Evolutionary conservation across 2,113 vertebrate species (phyloP).

Genomic region (Lanius collurio): DNA sequence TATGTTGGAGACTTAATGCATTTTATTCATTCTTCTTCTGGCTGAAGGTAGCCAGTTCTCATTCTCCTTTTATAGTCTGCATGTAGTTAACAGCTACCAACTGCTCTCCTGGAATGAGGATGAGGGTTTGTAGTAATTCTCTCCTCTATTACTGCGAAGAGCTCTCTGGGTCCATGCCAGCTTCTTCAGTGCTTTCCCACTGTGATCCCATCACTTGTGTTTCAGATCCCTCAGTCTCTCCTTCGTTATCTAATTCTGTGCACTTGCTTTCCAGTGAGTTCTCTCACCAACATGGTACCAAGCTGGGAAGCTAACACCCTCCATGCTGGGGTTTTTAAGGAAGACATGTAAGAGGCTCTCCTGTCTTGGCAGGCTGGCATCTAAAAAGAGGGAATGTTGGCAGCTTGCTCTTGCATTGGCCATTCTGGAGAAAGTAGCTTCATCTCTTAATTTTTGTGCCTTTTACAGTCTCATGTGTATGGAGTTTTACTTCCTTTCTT

Average conservation of each 20-base stretch:
- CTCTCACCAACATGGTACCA: not conserved
- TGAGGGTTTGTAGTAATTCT: constrained; percentile 41
- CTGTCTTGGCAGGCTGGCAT: not conserved
- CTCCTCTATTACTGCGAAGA: constrained; percentile 3
- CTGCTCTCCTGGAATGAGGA: constrained; percentile 25
- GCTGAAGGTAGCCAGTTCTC: constrained; percentile 32
- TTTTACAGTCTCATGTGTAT: not conserved
- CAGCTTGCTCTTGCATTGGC: not conserved
- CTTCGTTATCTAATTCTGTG: not conserved
- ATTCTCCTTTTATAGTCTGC: constrained; percentile 57
- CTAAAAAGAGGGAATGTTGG: not conserved
- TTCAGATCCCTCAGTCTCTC: not conserved
- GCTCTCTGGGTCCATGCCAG: not conserved
- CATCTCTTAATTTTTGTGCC: not conserved
- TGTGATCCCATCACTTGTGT: constrained; percentile 22
- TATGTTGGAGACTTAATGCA: constrained; percentile 20
- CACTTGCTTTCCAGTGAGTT: not conserved
- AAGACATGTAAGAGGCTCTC: not conserved
- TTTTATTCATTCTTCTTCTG: constrained; percentile 62
- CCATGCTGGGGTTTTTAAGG: not conserved
- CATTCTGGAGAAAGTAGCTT: not conserved
- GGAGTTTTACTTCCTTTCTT: not conserved
- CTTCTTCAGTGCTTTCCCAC: constrained; percentile 34
- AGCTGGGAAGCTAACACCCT: not conserved
- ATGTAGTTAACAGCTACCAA: constrained; percentile 50